Percentiles rank a stretch among this genome's conserved stretches.
These are phyloP conservation scores for Pitta sordida DNA, from an alignment of 2,113 vertebrate species.

Conservation along the genomic window DNA sequence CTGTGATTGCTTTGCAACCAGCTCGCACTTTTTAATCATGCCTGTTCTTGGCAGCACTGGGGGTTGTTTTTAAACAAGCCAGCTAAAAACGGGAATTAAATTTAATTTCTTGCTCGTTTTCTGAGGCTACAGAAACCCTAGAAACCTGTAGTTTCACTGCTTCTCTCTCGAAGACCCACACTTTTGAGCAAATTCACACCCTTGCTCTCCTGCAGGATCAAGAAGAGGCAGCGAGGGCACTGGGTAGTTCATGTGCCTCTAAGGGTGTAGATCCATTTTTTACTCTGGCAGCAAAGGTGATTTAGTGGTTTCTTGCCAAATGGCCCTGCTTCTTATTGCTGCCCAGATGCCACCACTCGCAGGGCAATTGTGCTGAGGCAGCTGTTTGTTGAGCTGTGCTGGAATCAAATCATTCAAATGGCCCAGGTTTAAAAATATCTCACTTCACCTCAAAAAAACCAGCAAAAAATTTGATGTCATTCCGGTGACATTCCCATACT, in stretches of 20 bases:
- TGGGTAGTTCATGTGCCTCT: background rate
- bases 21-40: constrained; percentile 17
- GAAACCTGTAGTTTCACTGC: background rate
- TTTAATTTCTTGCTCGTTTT: constrained; percentile 3
- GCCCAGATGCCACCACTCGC: background rate
- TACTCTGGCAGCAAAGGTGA: background rate
- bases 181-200: background rate
- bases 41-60: background rate
- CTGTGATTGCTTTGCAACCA: constrained; percentile 1
- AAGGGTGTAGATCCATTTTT: background rate
- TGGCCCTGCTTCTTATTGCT: background rate
- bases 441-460: background rate
- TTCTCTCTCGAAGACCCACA: background rate
- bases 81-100: background rate
- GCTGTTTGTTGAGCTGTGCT: background rate
- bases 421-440: constrained; percentile 26
- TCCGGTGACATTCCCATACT: background rate
- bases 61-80: constrained; percentile 29
- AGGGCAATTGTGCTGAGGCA: background rate
- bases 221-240: background rate
- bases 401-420: background rate
- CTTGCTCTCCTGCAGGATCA: background rate
- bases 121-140: background rate
- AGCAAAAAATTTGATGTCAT: background rate
- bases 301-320: constrained; percentile 8